Conservation (phyloP, 2,113 vertebrate genomes). For the Tretioscincus oriximinensis region DNA sequence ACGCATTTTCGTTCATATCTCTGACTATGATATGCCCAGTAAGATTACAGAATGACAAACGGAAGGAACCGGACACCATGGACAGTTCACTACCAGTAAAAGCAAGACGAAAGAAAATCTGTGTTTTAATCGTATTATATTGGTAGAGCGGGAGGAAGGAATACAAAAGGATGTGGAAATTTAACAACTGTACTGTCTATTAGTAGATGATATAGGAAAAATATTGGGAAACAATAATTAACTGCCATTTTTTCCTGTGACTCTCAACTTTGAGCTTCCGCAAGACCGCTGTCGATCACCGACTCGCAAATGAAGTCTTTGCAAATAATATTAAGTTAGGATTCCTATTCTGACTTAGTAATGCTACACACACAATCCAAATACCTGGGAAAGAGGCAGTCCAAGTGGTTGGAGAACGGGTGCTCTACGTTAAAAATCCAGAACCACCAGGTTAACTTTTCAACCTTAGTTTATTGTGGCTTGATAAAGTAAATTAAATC, state of each 20-base stretch:
- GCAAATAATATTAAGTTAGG: neutral
- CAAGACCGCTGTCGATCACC: neutral
- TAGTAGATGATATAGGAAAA: too few relatives aligned
- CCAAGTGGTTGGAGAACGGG: too few relatives aligned
- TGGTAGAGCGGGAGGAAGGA: too few relatives aligned
- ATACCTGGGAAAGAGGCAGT: too few relatives aligned
- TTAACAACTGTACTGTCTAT: too few relatives aligned
- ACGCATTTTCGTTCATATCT: too few relatives aligned
- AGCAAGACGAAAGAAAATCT: too few relatives aligned
- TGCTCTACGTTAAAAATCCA: neutral
- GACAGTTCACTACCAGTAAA: slow-evolving; percentile 61
- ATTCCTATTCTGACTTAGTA: neutral
- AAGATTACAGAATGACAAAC: neutral
- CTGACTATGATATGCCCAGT: neutral
- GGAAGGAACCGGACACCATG: slow-evolving; percentile 39
- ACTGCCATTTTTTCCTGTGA: neutral
- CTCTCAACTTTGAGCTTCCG: neutral
- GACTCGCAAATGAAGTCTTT: neutral
- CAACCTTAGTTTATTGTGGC: neutral
- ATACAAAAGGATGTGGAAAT: too few relatives aligned
- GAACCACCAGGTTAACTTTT: neutral
- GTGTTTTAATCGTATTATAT: too few relatives aligned
- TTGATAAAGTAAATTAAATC: neutral
- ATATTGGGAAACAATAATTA: too few relatives aligned
- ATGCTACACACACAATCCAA: too few relatives aligned